Conservation (phyloP, 2,113 vertebrate species). For the Anser cygnoides region DNA sequence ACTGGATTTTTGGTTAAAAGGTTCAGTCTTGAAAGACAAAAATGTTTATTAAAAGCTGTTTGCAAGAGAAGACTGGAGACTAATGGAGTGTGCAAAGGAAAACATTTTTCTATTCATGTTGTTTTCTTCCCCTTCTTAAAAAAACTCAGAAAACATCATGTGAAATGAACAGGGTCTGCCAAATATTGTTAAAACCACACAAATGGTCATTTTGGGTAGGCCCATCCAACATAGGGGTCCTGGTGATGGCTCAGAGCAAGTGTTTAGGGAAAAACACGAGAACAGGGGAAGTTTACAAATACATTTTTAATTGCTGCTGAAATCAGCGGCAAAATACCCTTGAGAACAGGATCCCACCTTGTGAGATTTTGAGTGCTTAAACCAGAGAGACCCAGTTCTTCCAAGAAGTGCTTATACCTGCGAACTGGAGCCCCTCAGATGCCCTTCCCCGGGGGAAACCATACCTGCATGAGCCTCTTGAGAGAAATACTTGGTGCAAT, state of each 20-base stretch:
- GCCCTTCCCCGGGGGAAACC: constrained; percentile 44
- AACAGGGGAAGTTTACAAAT: not conserved
- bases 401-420: not conserved
- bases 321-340: not conserved
- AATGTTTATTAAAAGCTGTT: not conserved
- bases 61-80: not conserved
- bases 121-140: not conserved
- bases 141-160: not conserved
- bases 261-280: not conserved
- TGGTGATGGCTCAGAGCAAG: not conserved
- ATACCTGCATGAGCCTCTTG: not conserved
- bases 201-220: not conserved
- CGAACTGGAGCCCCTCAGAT: not conserved
- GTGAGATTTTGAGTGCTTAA: constrained; percentile 16
- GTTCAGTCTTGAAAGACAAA: not conserved
- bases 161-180: not conserved
- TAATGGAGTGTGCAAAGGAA: not conserved
- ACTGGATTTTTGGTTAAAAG: not conserved
- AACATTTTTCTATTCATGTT: not conserved
- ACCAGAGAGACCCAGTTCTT: constrained; percentile 51
- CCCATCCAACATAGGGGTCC: not conserved
- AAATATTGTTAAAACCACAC: not conserved
- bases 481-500: constrained; percentile 11
- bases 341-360: not conserved
- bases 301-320: not conserved